These are phyloP conservation scores for Varanus salvator DNA, from an alignment of 2,113 vertebrate genomes.

Conservation along the genomic window DNA sequence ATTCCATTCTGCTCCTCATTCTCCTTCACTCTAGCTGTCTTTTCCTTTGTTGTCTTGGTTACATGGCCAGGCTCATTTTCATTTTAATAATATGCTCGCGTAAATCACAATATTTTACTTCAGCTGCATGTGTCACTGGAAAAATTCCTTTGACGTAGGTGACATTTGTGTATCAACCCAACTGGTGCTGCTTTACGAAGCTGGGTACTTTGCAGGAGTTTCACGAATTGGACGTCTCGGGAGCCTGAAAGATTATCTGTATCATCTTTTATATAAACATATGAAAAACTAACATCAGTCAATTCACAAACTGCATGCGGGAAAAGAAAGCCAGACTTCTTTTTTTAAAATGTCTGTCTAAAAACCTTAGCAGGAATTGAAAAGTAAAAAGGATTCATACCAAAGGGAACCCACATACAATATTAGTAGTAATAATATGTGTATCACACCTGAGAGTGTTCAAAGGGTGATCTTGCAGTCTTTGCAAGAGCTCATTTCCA, in stretches of 20 bases:
- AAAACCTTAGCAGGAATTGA: not conserved
- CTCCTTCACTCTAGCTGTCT: constrained; percentile 51
- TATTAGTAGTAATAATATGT: too few species aligned
- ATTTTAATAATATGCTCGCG: constrained; percentile 76
- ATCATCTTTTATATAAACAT: constrained; percentile 41
- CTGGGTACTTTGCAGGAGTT: constrained; percentile 58
- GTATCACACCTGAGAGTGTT: not conserved
- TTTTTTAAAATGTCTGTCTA: constrained; percentile 43
- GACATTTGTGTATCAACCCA: constrained; percentile 75
- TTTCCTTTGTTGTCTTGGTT: constrained; percentile 83
- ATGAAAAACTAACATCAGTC: constrained; percentile 28
- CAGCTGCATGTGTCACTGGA: constrained; percentile 74
- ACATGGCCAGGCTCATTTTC: constrained; percentile 77
- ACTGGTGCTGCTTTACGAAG: constrained; percentile 60
- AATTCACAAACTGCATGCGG: constrained; percentile 31
- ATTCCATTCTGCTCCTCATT: constrained; percentile 38
- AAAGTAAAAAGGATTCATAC: constrained; percentile 2
- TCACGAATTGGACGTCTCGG: constrained; percentile 51
- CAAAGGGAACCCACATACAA: constrained; percentile 23
- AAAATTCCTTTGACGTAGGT: constrained; percentile 72
- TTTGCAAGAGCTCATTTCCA: not conserved
- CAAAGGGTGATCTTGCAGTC: not conserved
- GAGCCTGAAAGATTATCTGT: constrained; percentile 62
- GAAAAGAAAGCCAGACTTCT: constrained; percentile 18
- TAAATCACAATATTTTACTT: constrained; percentile 80